Evolutionary conservation across 2,113 vertebrate species (phyloP).

Genomic region (Toxostoma redivivum): DNA sequence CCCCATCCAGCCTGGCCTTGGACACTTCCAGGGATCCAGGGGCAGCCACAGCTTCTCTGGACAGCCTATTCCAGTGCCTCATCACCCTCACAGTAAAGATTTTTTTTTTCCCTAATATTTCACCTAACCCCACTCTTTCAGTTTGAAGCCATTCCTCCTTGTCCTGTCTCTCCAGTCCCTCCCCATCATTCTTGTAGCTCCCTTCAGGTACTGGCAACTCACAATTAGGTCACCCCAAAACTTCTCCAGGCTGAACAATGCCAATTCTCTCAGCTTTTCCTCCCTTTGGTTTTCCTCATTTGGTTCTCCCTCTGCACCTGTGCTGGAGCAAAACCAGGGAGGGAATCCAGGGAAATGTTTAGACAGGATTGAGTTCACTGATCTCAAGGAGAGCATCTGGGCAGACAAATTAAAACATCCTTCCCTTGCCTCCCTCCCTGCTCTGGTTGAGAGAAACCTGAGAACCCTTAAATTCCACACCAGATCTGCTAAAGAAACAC

Average conservation of each 20-base stretch:
- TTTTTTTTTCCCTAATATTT: neutral
- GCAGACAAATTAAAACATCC: neutral
- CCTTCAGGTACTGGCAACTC: fast-evolving
- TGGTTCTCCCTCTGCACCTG: neutral
- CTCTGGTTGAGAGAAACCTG: neutral
- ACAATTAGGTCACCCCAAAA: neutral
- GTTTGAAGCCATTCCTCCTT: neutral
- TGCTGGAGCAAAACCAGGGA: neutral
- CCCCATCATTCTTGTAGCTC: neutral
- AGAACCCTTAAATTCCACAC: neutral
- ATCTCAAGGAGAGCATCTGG: neutral
- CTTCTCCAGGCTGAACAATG: neutral
- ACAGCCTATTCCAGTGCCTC: fast-evolving
- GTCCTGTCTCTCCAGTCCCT: neutral
- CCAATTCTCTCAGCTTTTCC: neutral
- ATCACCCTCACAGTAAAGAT: neutral
- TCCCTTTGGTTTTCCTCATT: too few relatives aligned
- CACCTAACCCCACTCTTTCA: neutral
- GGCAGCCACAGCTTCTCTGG: neutral
- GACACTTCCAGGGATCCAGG: neutral
- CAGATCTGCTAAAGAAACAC: neutral
- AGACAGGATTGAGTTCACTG: neutral
- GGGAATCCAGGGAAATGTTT: neutral
- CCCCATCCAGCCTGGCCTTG: fast-evolving
- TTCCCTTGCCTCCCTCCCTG: neutral